These are phyloP conservation scores for Characodon lateralis DNA, from an alignment of 2,797 vertebrate genomes.

Conservation along the genomic window DNA sequence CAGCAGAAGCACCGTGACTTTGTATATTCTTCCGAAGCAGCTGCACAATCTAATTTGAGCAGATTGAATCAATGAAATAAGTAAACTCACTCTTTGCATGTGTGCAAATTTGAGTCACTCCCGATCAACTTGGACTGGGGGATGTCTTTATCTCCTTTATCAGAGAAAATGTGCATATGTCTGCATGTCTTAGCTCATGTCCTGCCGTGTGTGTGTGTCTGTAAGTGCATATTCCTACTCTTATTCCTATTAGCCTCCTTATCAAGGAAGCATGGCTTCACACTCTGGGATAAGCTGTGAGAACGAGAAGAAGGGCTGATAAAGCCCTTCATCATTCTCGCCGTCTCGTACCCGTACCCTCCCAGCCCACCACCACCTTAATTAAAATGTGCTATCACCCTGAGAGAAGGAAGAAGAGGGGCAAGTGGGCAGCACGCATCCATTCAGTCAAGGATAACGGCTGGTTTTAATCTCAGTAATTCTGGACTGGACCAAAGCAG, in stretches of 20 bases:
- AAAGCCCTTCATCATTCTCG: slow-evolving; percentile 78
- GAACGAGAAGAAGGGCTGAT: slow-evolving; percentile 72
- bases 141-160: slow-evolving; percentile 72
- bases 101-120: slow-evolving; percentile 18
- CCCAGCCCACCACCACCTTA: slow-evolving; percentile 67
- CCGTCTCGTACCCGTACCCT: slow-evolving; percentile 41
- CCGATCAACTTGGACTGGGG: slow-evolving; percentile 38
- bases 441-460: slow-evolving; percentile 71
- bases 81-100: slow-evolving; percentile 20
- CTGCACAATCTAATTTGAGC: slow-evolving; percentile 9
- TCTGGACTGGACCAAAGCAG: slow-evolving; percentile 53
- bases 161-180: slow-evolving; percentile 68
- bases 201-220: slow-evolving; percentile 25
- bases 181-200: slow-evolving; percentile 59
- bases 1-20: neutral
- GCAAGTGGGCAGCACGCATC: slow-evolving; percentile 69
- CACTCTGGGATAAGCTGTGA: slow-evolving; percentile 73
- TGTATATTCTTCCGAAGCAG: neutral
- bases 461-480: slow-evolving; percentile 68
- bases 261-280: slow-evolving; percentile 71
- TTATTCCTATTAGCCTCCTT: slow-evolving; percentile 79
- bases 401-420: slow-evolving; percentile 75
- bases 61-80: slow-evolving; percentile 30
- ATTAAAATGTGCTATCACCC: slow-evolving; percentile 83
- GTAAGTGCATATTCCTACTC: slow-evolving; percentile 19